Evolutionary conservation across 1,140 invertebrate genomes (phyloP), one percentile per base, ranked within the genome.

Genomic region (Drosophila insularis): DNA sequence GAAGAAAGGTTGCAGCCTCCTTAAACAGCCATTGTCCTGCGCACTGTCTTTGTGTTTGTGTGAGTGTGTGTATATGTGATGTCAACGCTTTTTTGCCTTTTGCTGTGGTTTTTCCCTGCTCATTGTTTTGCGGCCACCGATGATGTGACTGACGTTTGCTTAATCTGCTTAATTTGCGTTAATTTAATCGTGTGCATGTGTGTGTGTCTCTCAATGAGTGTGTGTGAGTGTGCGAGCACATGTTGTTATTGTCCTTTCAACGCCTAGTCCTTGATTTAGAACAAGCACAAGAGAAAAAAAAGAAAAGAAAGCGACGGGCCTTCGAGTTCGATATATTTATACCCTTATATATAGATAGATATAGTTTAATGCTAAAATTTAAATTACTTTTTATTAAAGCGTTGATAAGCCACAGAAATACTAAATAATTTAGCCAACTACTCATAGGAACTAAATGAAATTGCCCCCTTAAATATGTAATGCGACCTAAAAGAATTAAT

Each of bases 81-180:
- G 79, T 81, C 80, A 81, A 78, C 74, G 75, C 63, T 82, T 78
- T 81, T 78, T 78, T 75, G 80, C 80, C 64, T 71, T 82, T 68
- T 82, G 75, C 68, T 80, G 63, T 71, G 67, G 68, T 71, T 58
- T 72, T 80, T 74, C 68, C 66, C 55, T 46, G 64, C 67, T 69
- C 75, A 68, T 68, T 78, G 67, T 70, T 71, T 62, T 63, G 74
- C 59, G 77, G 53, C 71, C 58, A 69, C 63, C 64, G 74, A 74
- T 78, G 74, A 81, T 82, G 74, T 81, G 79, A 78, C 68, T 82
- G 80, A 79, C 80, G 75, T 77, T 84, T 75, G 71, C 80, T 70
- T 80, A 80, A 80, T 80, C 74, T 80, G 70, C 74, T 84, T 84
- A 84, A 84, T 84, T 84, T 84, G 81, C 76, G 76, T 80, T 84